phyloP scores from a whole-genome alignment of 1,140 invertebrate species.

The Tribolium madens region DNA sequence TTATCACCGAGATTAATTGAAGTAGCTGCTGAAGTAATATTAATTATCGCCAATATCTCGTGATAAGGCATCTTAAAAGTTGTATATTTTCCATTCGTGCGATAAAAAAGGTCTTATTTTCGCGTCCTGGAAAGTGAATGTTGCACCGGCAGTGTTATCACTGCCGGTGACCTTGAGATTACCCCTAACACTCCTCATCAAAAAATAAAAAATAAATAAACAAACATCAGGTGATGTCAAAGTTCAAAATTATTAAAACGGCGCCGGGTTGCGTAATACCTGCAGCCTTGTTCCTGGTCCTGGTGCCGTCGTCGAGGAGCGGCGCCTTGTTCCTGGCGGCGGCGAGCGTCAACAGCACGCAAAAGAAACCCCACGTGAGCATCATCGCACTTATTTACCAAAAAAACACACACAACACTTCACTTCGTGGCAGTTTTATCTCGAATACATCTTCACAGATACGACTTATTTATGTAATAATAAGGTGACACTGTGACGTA shows the following conservation, averaged over 20 bases:
- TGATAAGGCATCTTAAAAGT: neutral
- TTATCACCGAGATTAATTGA: slow-evolving; percentile 9
- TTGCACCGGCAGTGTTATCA: neutral
- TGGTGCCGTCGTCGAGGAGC: slow-evolving; percentile 55
- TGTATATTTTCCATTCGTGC: neutral
- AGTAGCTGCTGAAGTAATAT: neutral
- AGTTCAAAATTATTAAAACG: slow-evolving; percentile 34
- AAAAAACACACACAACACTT: slow-evolving; percentile 45
- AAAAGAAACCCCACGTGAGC: neutral
- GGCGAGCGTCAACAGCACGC: slow-evolving; percentile 47
- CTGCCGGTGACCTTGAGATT: slow-evolving; percentile 5
- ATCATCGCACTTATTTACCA: neutral
- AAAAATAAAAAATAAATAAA: slow-evolving; percentile 3
- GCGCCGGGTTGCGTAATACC: slow-evolving; percentile 50
- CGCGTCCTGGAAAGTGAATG: neutral
- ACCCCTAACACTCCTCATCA: slow-evolving; percentile 14
- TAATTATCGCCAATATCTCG: neutral
- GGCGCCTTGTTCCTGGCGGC: slow-evolving; percentile 58
- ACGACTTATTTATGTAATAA: slow-evolving; percentile 49
- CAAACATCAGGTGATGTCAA: slow-evolving; percentile 43
- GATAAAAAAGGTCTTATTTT: neutral
- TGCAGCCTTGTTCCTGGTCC: slow-evolving; percentile 59
- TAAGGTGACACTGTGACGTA: slow-evolving; percentile 47
- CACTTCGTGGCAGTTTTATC: slow-evolving; percentile 42
- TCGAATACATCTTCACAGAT: slow-evolving; percentile 46